phyloP scores from a whole-genome alignment of 2,888 invertebrate species.

The Hypomecis atomaria region DNA sequence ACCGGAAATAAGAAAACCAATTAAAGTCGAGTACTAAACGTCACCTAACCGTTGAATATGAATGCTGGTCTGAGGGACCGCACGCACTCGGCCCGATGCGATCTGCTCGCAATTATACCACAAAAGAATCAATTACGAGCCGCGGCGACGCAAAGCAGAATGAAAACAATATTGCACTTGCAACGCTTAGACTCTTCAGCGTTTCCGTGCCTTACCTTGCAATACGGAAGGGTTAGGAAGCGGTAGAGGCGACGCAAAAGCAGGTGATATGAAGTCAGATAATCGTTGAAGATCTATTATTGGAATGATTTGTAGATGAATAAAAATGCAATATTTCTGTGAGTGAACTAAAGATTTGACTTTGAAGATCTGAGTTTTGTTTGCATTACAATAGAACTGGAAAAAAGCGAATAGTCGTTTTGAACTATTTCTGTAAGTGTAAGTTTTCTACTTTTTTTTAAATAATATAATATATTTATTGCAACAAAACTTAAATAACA shows the following conservation, averaged over 20 bases:
- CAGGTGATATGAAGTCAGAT: no score
- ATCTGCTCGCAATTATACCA: constrained; percentile 72
- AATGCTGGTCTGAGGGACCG: constrained; percentile 48
- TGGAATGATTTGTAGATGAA: no score
- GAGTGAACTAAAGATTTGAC: no score
- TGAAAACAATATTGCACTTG: constrained; percentile 74
- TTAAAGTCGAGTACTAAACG: constrained; percentile 62
- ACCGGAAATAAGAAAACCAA: constrained; percentile 65
- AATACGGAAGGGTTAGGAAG: constrained; percentile 42
- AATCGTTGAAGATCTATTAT: constrained; percentile 14
- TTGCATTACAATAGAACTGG: no score
- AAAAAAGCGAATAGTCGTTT: no score
- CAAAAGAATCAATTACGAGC: constrained; percentile 80
- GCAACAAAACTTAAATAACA: no score
- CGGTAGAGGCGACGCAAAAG: constrained; percentile 48
- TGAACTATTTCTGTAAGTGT: no score
- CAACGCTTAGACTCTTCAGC: constrained; percentile 71
- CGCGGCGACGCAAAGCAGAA: constrained; percentile 58
- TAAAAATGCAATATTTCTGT: no score
- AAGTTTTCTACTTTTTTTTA: no score
- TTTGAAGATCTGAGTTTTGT: no score
- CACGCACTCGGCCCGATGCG: constrained; percentile 59
- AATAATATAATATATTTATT: no score
- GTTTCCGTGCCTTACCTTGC: constrained; percentile 63
- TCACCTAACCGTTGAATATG: constrained; percentile 68